These are phyloP conservation scores for Cichladusa arquata DNA, from an alignment of 2,113 vertebrate species.

Conservation along the genomic window DNA sequence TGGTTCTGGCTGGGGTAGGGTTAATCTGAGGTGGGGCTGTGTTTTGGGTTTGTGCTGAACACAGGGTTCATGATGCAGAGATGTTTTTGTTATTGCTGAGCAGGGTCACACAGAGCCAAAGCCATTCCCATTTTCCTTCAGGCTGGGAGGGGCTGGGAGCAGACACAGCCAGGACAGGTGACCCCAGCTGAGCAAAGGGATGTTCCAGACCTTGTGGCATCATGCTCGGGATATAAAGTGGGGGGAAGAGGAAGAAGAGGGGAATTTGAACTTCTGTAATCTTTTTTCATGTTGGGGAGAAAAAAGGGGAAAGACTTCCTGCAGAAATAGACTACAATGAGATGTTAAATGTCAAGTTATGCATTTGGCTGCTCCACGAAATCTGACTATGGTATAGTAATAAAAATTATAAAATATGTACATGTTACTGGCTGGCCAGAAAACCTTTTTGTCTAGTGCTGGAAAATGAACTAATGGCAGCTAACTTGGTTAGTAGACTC, in stretches of 20 bases:
- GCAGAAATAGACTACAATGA: neutral
- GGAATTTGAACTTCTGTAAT: neutral
- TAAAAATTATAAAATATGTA: neutral
- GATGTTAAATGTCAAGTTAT: neutral
- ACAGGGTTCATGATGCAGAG: neutral
- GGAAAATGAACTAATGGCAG: neutral
- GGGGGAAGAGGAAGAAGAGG: neutral
- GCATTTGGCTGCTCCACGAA: neutral
- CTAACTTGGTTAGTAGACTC: neutral
- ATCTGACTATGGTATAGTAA: neutral
- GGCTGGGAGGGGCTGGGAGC: neutral
- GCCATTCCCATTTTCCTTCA: neutral
- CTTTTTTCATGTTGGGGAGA: accelerated
- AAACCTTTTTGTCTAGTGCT: neutral
- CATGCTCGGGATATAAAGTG: neutral
- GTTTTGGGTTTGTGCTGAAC: neutral
- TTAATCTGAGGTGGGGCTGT: neutral
- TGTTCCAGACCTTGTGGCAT: neutral
- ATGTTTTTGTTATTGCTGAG: neutral
- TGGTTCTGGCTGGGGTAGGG: neutral
- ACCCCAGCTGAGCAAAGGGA: neutral
- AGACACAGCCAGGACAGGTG: neutral
- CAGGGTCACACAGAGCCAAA: neutral
- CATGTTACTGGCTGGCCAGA: neutral
- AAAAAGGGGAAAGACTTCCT: neutral